phyloP scores from a whole-genome alignment of 2,888 invertebrate species.

The Coecobrya sp. region DNA sequence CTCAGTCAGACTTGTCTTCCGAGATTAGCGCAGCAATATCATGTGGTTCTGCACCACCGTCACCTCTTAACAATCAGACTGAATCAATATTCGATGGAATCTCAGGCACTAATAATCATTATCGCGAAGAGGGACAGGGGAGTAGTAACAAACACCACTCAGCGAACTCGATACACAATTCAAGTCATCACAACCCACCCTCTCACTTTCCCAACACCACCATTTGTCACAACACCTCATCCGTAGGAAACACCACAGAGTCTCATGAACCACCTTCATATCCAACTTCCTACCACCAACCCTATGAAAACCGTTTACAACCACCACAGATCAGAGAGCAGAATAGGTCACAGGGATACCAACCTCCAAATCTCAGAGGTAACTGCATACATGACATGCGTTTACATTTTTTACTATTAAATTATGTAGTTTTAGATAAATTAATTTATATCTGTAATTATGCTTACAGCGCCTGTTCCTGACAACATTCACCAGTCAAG shows the following conservation, averaged over 20 bases:
- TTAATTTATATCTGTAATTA: constrained; percentile 19
- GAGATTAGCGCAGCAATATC: constrained; percentile 94
- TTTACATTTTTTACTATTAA: too few relatives aligned
- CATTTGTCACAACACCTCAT: constrained; percentile 71
- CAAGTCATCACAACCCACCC: constrained; percentile 75
- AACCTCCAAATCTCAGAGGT: constrained; percentile 81
- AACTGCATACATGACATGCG: background rate
- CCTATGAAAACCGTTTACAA: constrained; percentile 84
- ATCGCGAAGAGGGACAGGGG: constrained; percentile 76
- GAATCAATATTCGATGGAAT: constrained; percentile 83
- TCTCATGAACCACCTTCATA: constrained; percentile 81
- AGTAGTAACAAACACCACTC: constrained; percentile 72
- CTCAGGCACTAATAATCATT: constrained; percentile 79
- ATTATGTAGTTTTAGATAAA: background rate
- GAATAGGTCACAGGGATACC: constrained; percentile 68
- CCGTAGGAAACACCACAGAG: constrained; percentile 75
- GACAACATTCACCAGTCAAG: constrained; percentile 68
- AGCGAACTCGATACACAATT: constrained; percentile 74
- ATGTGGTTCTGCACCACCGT: constrained; percentile 91
- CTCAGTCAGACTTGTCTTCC: constrained; percentile 92
- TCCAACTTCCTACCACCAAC: constrained; percentile 79
- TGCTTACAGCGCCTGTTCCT: constrained; percentile 42
- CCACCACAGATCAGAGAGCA: constrained; percentile 78
- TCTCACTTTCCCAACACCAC: constrained; percentile 75
- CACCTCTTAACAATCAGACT: constrained; percentile 89